phyloP scores from a whole-genome alignment of 2,797 vertebrate genomes.

The Protonibea diacanthus region DNA sequence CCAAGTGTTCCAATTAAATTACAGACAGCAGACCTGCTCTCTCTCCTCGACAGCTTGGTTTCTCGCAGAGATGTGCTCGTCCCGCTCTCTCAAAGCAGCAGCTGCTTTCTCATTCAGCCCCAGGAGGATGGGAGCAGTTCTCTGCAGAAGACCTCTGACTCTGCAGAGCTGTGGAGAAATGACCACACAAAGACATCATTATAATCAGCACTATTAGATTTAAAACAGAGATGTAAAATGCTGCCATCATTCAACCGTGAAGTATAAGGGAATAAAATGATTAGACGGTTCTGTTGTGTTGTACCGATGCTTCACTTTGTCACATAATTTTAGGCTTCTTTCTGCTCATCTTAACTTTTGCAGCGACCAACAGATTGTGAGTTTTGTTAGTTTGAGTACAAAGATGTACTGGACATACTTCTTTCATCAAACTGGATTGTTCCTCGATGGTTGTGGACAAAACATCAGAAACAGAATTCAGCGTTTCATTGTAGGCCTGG shows the following conservation, averaged over 20 bases:
- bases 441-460: conserved; percentile 80
- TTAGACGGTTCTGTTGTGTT: neutral
- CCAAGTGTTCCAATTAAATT: neutral
- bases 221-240: neutral
- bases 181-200: neutral
- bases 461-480: conserved; percentile 74
- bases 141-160: conserved; percentile 76
- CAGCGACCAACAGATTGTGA: neutral
- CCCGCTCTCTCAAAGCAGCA: conserved; percentile 74
- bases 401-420: conserved; percentile 62
- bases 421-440: conserved; percentile 75
- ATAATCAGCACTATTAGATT: neutral
- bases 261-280: neutral
- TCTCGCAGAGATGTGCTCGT: conserved; percentile 66
- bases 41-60: conserved; percentile 74
- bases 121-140: conserved; percentile 73
- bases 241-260: neutral
- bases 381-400: neutral
- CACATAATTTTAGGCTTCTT: neutral
- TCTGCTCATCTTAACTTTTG: neutral
- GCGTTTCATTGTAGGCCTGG: conserved; percentile 69
- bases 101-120: conserved; percentile 82
- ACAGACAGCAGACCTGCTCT: conserved; percentile 73
- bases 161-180: conserved; percentile 70
- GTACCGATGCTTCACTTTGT: neutral